Evolutionary conservation across 1,140 invertebrate species (phyloP).

Genomic region (Drosophila athabasca): DNA sequence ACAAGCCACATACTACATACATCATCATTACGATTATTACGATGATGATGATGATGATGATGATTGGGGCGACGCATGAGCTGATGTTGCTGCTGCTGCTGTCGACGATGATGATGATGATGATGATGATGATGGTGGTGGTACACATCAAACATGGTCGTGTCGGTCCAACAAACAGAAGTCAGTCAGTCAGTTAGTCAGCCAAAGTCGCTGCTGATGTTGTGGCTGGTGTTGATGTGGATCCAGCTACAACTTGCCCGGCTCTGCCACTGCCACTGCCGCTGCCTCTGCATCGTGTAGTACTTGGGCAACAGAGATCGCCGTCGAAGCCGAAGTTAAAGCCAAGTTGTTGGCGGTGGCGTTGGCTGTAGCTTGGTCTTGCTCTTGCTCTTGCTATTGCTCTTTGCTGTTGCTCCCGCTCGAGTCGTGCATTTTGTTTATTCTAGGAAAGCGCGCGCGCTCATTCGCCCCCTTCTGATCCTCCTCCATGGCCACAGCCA

Average conservation of each 20-base stretch:
- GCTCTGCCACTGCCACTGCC: constrained; percentile 40
- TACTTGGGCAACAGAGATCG: constrained; percentile 8
- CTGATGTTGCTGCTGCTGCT: background rate
- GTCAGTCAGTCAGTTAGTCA: constrained; percentile 77
- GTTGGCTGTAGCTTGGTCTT: constrained; percentile 34
- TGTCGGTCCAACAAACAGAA: constrained; percentile 82
- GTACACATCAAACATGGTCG: constrained; percentile 81
- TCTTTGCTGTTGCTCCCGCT: constrained; percentile 41
- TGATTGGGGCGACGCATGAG: background rate
- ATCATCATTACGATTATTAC: constrained; percentile 25
- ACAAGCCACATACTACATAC: constrained; percentile 65
- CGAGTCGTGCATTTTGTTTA: constrained; percentile 80
- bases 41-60: constrained; percentile 47
- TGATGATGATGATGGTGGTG: constrained; percentile 55
- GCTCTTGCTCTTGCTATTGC: constrained; percentile 18
- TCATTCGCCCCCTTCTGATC: constrained; percentile 28
- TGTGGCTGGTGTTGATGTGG: constrained; percentile 62
- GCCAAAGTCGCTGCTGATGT: constrained; percentile 52
- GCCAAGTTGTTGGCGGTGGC: constrained; percentile 72
- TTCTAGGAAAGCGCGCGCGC: constrained; percentile 78
- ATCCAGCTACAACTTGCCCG: constrained; percentile 46
- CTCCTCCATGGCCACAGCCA: constrained; percentile 57
- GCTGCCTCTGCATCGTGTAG: constrained; percentile 40
- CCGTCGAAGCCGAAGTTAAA: constrained; percentile 18
- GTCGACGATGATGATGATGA: constrained; percentile 17